phyloP scores from a whole-genome alignment of 2,888 invertebrate genomes.

The Pocota personata region DNA sequence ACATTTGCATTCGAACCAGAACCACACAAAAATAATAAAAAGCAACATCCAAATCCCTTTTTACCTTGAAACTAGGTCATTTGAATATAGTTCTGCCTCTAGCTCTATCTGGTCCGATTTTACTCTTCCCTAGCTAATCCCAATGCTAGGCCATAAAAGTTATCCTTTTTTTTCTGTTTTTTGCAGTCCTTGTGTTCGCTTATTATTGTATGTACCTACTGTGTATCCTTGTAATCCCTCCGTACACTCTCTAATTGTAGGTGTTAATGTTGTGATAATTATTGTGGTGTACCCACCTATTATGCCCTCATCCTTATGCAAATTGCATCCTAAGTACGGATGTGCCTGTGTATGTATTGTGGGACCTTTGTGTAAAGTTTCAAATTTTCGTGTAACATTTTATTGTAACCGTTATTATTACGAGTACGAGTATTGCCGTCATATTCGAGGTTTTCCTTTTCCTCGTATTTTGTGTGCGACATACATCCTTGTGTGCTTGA shows the following conservation, averaged over 20 bases:
- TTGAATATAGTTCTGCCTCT: conserved; percentile 22
- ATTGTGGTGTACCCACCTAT: conserved; percentile 63
- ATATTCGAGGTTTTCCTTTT: conserved; percentile 51
- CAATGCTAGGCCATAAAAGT: conserved; percentile 60
- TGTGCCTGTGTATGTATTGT: conserved; percentile 18
- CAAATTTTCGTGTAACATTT: conserved; percentile 42
- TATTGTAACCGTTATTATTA: conserved; percentile 59
- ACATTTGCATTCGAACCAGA: conserved; percentile 54
- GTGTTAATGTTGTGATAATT: conserved; percentile 74
- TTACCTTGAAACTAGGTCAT: conserved; percentile 54
- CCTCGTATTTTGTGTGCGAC: background rate
- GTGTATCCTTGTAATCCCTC: conserved; percentile 39
- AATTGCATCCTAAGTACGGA: conserved; percentile 70
- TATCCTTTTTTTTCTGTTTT: conserved; percentile 32
- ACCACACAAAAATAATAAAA: conserved; percentile 36
- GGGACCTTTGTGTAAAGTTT: conserved; percentile 31
- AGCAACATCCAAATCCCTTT: conserved; percentile 27
- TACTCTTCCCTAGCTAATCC: conserved; percentile 44
- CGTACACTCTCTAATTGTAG: conserved; percentile 60
- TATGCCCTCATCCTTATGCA: conserved; percentile 58
- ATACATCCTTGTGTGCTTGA: conserved; percentile 9
- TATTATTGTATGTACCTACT: background rate
- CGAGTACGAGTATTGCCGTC: no score
- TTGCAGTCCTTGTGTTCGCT: background rate
- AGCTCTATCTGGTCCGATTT: conserved; percentile 17